Conservation (phyloP, 2,113 vertebrate genomes). For the Silurus meridionalis region DNA sequence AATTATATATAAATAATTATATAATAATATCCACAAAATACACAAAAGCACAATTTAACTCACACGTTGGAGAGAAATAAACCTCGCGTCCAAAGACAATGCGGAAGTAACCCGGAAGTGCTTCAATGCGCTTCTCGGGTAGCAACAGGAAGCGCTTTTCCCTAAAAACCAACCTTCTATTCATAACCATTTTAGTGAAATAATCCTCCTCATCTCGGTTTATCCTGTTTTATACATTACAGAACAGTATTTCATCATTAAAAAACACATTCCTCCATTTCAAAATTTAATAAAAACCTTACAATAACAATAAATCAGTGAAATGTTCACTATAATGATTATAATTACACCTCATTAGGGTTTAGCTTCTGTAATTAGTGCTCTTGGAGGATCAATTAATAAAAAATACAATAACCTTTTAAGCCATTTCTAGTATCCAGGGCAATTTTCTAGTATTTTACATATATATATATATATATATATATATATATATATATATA, state of each 20-base stretch:
- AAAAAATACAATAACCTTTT: neutral
- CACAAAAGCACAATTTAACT: neutral
- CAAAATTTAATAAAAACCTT: neutral
- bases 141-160: neutral
- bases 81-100: too few species aligned
- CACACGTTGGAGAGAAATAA: neutral
- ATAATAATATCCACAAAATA: too few species aligned
- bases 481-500: too few species aligned
- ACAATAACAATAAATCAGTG: neutral
- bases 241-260: too few species aligned
- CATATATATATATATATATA: too few species aligned
- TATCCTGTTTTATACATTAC: too few species aligned
- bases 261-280: too few species aligned
- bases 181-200: too few species aligned
- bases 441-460: neutral
- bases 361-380: neutral
- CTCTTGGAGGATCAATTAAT: neutral
- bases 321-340: neutral
- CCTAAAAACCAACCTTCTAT: neutral
- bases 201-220: too few species aligned
- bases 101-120: slow-evolving; percentile 40
- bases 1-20: too few species aligned
- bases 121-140: neutral
- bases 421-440: neutral
- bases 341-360: neutral